Conservation (phyloP, 2,797 vertebrate genomes). For the Acridotheres tristis region DNA sequence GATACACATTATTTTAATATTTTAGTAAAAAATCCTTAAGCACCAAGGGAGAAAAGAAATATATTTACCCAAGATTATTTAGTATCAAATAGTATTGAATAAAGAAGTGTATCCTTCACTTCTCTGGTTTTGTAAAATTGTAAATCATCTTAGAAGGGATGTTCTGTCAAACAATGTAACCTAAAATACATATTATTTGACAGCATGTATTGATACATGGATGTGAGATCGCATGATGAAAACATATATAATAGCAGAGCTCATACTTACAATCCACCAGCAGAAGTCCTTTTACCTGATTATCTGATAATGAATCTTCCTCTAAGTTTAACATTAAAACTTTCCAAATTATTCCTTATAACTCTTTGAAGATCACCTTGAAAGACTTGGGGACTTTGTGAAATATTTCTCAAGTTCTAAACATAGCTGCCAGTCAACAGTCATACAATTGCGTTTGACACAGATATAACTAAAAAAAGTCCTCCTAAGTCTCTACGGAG, state of each 20-base stretch:
- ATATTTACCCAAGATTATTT: not conserved
- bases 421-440: slow-evolving; percentile 35
- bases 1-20: not conserved
- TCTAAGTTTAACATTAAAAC: not conserved
- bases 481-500: not conserved
- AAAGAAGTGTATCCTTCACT: not conserved
- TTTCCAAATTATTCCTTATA: not conserved
- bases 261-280: not conserved
- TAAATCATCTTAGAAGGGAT: not conserved
- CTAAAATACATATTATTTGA: not conserved
- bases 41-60: not conserved
- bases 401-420: slow-evolving; percentile 35
- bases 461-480: slow-evolving; percentile 24
- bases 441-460: not conserved
- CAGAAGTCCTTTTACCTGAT: not conserved
- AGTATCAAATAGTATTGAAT: not conserved
- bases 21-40: not conserved
- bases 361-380: slow-evolving; percentile 37
- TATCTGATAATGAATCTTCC: not conserved
- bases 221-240: not conserved
- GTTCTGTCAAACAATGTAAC: not conserved
- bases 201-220: not conserved
- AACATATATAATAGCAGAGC: not conserved
- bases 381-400: not conserved
- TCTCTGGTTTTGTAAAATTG: not conserved